Conservation (phyloP, 2,113 vertebrate species). For the Nothobranchius furzeri region DNA sequence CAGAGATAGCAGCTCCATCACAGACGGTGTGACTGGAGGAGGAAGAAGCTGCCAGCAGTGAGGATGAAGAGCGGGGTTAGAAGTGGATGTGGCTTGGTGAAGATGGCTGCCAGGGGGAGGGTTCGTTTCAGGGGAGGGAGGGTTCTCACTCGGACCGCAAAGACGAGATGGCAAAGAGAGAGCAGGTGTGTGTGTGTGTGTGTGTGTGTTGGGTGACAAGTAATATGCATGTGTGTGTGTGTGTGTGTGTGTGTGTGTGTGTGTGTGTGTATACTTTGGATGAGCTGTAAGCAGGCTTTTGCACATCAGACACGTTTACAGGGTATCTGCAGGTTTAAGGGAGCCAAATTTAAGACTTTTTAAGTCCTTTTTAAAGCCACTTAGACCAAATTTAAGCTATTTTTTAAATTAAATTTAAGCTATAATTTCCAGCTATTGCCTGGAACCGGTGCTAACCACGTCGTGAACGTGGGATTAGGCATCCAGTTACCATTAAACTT, state of each 20-base stretch:
- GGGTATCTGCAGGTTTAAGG: too few relatives aligned
- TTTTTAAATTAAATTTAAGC: too few relatives aligned
- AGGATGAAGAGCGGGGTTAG: slow-evolving; percentile 7
- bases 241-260: neutral
- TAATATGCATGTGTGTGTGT: slow-evolving; percentile 54
- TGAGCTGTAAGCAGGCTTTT: neutral
- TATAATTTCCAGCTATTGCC: too few relatives aligned
- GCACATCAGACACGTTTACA: neutral
- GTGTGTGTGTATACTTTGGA: slow-evolving; percentile 5
- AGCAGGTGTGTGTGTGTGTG: slow-evolving; percentile 79
- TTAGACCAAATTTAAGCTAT: too few relatives aligned
- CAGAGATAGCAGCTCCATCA: slow-evolving; percentile 27
- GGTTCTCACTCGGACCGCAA: slow-evolving; percentile 48
- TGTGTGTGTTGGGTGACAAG: slow-evolving; percentile 61
- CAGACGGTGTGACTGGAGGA: slow-evolving; percentile 25
- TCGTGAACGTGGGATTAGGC: too few relatives aligned
- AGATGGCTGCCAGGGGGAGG: slow-evolving; percentile 43
- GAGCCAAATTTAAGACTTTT: too few relatives aligned
- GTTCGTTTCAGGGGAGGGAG: slow-evolving; percentile 59
- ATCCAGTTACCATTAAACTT: too few relatives aligned
- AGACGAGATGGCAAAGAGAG: slow-evolving; percentile 72
- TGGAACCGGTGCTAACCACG: too few relatives aligned
- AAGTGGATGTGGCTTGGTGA: slow-evolving; percentile 62
- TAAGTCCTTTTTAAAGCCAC: too few relatives aligned
- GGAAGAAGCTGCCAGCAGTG: slow-evolving; percentile 22